Evolutionary conservation across 92 coral and sea anemone genomes (phyloP), one percentile per base, ranked within the genome.

Genomic region (Porites divaricata): DNA sequence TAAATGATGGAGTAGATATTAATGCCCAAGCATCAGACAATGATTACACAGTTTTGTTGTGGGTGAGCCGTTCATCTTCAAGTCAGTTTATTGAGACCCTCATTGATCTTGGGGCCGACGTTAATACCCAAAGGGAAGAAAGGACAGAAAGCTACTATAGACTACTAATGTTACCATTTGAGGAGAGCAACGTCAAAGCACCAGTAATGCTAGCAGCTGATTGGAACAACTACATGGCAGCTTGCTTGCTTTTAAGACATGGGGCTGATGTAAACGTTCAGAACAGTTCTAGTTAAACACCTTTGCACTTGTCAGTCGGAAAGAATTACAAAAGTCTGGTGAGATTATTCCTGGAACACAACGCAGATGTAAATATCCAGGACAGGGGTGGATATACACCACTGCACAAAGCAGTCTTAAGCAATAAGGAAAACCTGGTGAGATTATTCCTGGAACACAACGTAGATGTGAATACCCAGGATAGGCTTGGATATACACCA

Each of bases 71-170:
- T 4, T 11, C 63, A 16, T 8, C 78, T 45, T 54, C 78, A 2
- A 23, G 78, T 57, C 2, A 2, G 49, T 53, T 53, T 9, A 74
- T 74, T 20, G 26, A 74, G 74, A 26, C 51, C 20, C 74, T 70
- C 54, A 70, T 70, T 35, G 54, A 70, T 1, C 74, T 70, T 28
- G 78, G 66, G 3, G 65, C 78, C 7, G 78, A 74, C 50, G 45
- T 57, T 0, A 52, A 74, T 57, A 64, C 78, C 14, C 78, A 74
- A 52, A 74, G 53, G 5, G 1, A 13, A 0, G 53, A 12, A 1
- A n/a, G n/a, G n/a, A n/a, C n/a, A n/a, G n/a, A n/a, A n/a, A n/a
- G n/a, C n/a, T n/a, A n/a, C n/a, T n/a, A n/a, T n/a, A n/a, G n/a
- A n/a, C n/a, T n/a, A 22, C 19, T 12, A 70, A 48, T 0, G 16